These are phyloP conservation scores for Halcyon malimbica DNA, from an alignment of 2,113 vertebrate species.

Conservation along the genomic window DNA sequence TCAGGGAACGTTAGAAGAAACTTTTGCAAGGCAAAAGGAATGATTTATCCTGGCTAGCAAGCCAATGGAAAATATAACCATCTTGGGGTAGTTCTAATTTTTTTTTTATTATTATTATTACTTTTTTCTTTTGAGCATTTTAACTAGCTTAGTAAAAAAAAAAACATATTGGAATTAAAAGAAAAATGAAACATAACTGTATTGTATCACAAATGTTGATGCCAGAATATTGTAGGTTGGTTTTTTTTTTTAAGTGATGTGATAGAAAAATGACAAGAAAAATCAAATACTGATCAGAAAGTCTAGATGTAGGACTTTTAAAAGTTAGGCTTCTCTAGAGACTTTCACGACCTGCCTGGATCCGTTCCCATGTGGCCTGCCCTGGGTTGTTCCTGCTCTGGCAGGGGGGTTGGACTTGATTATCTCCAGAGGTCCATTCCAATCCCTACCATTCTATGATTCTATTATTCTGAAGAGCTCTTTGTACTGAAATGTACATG, in stretches of 20 bases:
- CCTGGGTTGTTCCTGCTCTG: too few species aligned
- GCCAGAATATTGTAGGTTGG: background rate
- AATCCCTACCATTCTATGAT: too few species aligned
- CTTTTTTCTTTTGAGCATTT: background rate
- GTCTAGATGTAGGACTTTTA: background rate
- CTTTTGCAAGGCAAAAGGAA: slow-evolving; percentile 1
- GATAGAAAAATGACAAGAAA: slow-evolving; percentile 5
- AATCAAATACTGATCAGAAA: background rate
- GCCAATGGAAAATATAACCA: slow-evolving; percentile 25
- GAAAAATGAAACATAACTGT: background rate
- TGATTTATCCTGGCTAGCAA: slow-evolving; percentile 34
- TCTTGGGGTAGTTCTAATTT: background rate
- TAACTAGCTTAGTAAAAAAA: slow-evolving; percentile 28
- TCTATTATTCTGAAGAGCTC: background rate
- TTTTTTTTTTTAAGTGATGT: background rate
- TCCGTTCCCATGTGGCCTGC: too few species aligned
- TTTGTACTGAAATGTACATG: background rate
- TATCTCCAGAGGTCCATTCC: too few species aligned
- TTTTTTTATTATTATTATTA: background rate
- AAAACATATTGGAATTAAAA: background rate
- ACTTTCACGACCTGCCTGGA: too few species aligned
- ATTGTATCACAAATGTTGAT: background rate
- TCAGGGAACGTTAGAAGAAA: slow-evolving; percentile 29
- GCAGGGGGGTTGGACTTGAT: too few species aligned
- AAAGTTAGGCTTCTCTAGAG: too few species aligned